phyloP scores from a whole-genome alignment of 92 coral and sea anemone genomes.

The Porites rus region DNA sequence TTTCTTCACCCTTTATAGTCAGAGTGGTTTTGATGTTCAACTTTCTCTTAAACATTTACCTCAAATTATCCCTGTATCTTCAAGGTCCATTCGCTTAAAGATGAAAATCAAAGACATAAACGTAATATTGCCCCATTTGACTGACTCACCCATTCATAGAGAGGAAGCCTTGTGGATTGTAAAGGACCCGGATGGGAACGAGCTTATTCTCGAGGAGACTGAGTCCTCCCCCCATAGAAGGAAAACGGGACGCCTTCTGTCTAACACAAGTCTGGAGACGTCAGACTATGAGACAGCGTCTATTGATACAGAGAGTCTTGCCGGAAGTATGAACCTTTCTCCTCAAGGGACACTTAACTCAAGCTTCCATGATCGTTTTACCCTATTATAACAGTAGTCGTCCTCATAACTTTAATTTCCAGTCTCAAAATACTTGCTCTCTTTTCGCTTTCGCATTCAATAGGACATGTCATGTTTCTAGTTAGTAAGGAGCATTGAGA shows the following conservation, averaged over 20 bases:
- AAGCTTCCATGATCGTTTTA: constrained; percentile 2
- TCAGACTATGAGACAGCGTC: constrained; percentile 90
- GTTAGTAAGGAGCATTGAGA: too few species aligned
- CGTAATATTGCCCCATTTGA: constrained; percentile 69
- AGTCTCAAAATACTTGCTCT: too few species aligned
- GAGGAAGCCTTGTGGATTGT: constrained; percentile 74
- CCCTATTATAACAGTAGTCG: not conserved
- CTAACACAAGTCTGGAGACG: constrained; percentile 61
- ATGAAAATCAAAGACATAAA: constrained; percentile 75
- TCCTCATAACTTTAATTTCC: too few species aligned
- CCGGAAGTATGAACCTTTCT: constrained; percentile 45
- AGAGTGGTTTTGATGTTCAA: constrained; percentile 88
- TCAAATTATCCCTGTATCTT: constrained; percentile 74
- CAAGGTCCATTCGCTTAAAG: constrained; percentile 65
- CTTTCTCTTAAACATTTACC: constrained; percentile 83
- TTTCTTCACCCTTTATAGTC: constrained; percentile 76
- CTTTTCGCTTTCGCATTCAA: too few species aligned
- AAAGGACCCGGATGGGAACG: constrained; percentile 94
- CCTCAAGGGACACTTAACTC: constrained; percentile 35
- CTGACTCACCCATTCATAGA: constrained; percentile 63
- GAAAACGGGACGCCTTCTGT: not conserved
- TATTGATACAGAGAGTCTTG: constrained; percentile 56
- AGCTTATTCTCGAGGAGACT: constrained; percentile 77
- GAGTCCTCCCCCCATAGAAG: constrained; percentile 26
- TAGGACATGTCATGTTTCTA: too few species aligned